Base-by-base conservation (phyloP, 2,888 invertebrate genomes). In the Argyresthia albistria region DNA sequence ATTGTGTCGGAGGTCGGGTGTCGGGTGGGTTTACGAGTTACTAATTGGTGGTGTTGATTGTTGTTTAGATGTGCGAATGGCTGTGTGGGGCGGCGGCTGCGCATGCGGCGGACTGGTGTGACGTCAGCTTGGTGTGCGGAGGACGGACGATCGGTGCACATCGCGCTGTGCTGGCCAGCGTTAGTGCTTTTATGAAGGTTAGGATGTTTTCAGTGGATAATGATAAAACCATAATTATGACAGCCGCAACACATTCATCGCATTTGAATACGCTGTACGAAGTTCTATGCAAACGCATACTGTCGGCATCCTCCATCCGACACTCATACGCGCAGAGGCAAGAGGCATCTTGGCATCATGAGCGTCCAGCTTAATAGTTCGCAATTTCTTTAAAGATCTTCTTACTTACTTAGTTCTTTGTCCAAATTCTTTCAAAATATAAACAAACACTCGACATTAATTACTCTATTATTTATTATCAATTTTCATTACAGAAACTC, bases 121-220 rank as follows among this genome's bases (percentile, higher is more conserved):
- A 93, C 65, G 92, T 92, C 53, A 88, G 89, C 52, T 76, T 93
- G 43, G 84, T 90, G 66, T 92, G 92, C 64, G 86, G 89, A 45
- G 91, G 90, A 14, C 89, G 89, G 42, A 82, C 88, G 54, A 88
- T 93, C 63, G 88, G 88, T 65, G 92, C 92, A 0, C 93, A 93
- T 67, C 90, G 91, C 49, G 81, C 91, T 3, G 91, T 93, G 10
- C 80, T 93, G 8, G 92, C 92, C 0, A 91, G 92, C 56, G 92
- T 90, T 60, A 92, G 92, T 79, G 88, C 89, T 53, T 90, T 92
- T 64, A 81, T 93, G 14, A 89, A 90, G 83, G 93, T 93, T 78
- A 56, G 63, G 61, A 45, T 56, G 8, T 15, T 45, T 45, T 9
- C 39, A 39, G 25, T 25, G 3, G n/a, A 25, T 25, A 6, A 25